phyloP scores from a whole-genome alignment of 2,888 invertebrate genomes.

The Eristalis pertinax region DNA sequence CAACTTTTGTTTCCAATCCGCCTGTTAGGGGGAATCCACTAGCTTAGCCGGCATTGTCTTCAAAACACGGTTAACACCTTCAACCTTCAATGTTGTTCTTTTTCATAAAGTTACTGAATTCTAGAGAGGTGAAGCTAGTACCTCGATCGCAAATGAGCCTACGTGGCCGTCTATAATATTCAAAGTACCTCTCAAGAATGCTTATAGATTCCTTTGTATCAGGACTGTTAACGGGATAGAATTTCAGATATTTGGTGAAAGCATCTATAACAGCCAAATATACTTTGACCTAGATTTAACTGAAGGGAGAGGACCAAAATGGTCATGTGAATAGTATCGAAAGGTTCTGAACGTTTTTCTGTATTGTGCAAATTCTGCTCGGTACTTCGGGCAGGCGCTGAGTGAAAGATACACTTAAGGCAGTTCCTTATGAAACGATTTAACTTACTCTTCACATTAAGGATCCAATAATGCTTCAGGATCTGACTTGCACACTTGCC shows the following conservation, averaged over 20 bases:
- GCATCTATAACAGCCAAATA: neutral
- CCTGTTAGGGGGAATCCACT: too few relatives aligned
- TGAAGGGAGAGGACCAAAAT: conserved; percentile 1
- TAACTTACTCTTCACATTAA: neutral
- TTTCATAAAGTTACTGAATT: too few relatives aligned
- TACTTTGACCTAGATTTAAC: neutral
- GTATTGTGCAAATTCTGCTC: conserved; percentile 24
- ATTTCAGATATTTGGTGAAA: too few relatives aligned
- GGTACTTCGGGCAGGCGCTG: neutral
- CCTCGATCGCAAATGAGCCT: too few relatives aligned
- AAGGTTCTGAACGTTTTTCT: conserved; percentile 8
- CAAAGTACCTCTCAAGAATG: too few relatives aligned
- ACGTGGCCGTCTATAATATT: neutral
- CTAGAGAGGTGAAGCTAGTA: too few relatives aligned
- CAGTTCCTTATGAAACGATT: conserved; percentile 31
- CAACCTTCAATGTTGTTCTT: too few relatives aligned
- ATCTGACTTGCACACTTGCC: too few relatives aligned
- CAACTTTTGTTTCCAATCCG: too few relatives aligned
- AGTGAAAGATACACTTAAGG: conserved; percentile 24
- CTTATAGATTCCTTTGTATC: too few relatives aligned
- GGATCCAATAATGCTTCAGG: too few relatives aligned
- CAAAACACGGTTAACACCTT: neutral
- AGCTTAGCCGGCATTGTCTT: conserved; percentile 2
- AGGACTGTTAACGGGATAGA: too few relatives aligned
- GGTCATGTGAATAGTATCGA: conserved; percentile 28